These are phyloP conservation scores for Eustalomyia histrio DNA, from an alignment of 2,888 invertebrate genomes.

Conservation along the genomic window DNA sequence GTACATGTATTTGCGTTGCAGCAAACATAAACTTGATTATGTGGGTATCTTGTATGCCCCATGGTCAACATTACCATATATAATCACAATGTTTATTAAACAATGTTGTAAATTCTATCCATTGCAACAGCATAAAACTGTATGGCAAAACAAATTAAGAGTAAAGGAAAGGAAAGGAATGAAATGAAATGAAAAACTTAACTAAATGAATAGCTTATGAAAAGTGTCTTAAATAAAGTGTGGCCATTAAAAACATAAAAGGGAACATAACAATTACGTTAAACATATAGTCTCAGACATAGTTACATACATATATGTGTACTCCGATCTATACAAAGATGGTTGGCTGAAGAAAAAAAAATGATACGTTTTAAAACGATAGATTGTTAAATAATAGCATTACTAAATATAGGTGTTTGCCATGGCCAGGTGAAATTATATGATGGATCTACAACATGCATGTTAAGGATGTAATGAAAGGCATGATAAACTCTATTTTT, in stretches of 20 bases:
- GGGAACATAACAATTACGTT: slow-evolving; percentile 42
- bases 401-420: slow-evolving; percentile 22
- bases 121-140: background rate
- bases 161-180: no score
- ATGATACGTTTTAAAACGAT: slow-evolving; percentile 3
- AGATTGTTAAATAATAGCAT: slow-evolving; percentile 30
- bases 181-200: background rate
- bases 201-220: background rate
- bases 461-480: slow-evolving; percentile 35
- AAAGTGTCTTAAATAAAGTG: slow-evolving; percentile 48
- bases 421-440: slow-evolving; percentile 51
- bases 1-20: slow-evolving; percentile 26
- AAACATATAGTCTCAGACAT: slow-evolving; percentile 27
- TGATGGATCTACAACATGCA: slow-evolving; percentile 22
- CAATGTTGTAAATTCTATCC: slow-evolving; percentile 22
- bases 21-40: slow-evolving; percentile 30
- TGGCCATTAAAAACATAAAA: slow-evolving; percentile 48
- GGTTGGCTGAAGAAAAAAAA: background rate
- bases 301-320: slow-evolving; percentile 4
- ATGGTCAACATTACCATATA: slow-evolving; percentile 24
- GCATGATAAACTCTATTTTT: slow-evolving; percentile 17
- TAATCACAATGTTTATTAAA: slow-evolving; percentile 49
- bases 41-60: background rate
- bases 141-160: slow-evolving; percentile 7
- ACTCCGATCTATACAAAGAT: background rate